Conservation (phyloP, 2,797 vertebrate genomes). For the Thunnus albacares region DNA sequence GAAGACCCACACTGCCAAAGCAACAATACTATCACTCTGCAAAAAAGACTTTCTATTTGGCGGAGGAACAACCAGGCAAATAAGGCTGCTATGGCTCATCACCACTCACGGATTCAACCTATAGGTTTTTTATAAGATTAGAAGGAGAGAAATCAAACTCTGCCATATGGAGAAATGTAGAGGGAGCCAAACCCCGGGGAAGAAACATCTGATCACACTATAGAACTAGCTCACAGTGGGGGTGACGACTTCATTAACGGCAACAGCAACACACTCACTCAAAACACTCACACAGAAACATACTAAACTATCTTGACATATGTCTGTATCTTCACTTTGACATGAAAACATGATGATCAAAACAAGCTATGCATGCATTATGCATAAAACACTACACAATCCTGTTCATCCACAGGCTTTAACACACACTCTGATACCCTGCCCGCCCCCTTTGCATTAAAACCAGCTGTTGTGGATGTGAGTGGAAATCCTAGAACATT, state of each 20-base stretch:
- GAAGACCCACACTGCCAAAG: slow-evolving; percentile 33
- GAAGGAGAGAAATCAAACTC: slow-evolving; percentile 53
- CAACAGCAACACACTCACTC: slow-evolving; percentile 2
- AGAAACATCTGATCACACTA: slow-evolving; percentile 55
- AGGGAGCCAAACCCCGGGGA: slow-evolving; percentile 41
- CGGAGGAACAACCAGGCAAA: slow-evolving; percentile 35
- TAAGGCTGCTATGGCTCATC: slow-evolving; percentile 46
- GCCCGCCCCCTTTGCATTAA: neutral
- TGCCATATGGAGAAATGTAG: slow-evolving; percentile 43
- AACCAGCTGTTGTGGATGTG: slow-evolving; percentile 20
- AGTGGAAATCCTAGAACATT: slow-evolving; percentile 27
- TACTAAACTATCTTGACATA: slow-evolving; percentile 22
- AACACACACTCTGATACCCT: neutral
- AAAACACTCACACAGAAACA: slow-evolving; percentile 20
- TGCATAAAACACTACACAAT: slow-evolving; percentile 6
- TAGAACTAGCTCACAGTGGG: slow-evolving; percentile 40
- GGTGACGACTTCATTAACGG: slow-evolving; percentile 54
- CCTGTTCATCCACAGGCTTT: neutral
- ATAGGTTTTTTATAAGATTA: slow-evolving; percentile 46
- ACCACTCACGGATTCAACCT: slow-evolving; percentile 38
- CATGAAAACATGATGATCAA: slow-evolving; percentile 31
- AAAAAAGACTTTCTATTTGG: slow-evolving; percentile 40
- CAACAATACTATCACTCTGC: slow-evolving; percentile 25
- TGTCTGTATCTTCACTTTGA: neutral
- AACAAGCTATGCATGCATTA: slow-evolving; percentile 19